phyloP scores from a whole-genome alignment of 2,113 vertebrate species.

The Clarias macrocephalus region DNA sequence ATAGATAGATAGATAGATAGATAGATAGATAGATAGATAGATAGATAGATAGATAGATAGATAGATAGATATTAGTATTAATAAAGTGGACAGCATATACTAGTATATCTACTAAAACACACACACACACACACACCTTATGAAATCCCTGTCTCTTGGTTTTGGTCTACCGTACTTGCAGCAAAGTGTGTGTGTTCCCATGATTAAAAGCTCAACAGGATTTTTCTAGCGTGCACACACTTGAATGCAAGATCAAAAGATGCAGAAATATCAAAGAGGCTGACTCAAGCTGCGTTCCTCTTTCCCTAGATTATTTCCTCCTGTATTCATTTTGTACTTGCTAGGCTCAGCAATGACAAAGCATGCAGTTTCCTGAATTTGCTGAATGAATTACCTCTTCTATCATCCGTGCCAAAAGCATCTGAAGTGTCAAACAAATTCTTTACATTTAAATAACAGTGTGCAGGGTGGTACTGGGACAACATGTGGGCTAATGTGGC shows the following conservation, averaged over 20 bases:
- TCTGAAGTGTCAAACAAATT: neutral
- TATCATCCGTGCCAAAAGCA: neutral
- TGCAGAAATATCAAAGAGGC: neutral
- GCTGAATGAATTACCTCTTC: constrained; percentile 19
- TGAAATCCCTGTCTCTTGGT: constrained; percentile 1
- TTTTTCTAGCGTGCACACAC: neutral
- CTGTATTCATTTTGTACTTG: neutral
- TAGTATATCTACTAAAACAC: neutral
- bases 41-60: neutral
- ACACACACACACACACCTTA: constrained; percentile 2
- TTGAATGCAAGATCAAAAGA: neutral
- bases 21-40: neutral
- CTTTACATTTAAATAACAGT: constrained; percentile 1
- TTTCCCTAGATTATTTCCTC: neutral
- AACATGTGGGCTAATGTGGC: neutral
- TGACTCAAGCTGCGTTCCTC: neutral
- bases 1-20: neutral
- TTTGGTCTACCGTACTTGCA: neutral
- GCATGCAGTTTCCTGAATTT: neutral
- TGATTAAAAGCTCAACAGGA: constrained; percentile 24
- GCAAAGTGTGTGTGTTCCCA: neutral
- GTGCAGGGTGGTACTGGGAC: neutral
- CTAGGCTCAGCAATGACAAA: constrained; percentile 5
- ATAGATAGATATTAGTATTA: neutral
- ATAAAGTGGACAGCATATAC: neutral